Base-by-base conservation (phyloP, 2,113 vertebrate genomes). In the Trogon melanurus region DNA sequence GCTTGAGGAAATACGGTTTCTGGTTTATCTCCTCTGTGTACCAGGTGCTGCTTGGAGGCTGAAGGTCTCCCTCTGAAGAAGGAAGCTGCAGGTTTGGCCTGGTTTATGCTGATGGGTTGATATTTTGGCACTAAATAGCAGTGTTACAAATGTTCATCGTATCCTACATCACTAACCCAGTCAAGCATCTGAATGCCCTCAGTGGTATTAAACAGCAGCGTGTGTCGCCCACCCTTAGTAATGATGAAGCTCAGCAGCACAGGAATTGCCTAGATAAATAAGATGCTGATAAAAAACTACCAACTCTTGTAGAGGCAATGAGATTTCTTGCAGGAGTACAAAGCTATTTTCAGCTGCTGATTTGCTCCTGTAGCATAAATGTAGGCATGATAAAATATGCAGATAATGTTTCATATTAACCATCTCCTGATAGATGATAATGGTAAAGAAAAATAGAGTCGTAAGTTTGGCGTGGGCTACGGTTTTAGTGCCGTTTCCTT, bases 371-470 rank as follows among this genome's bases (percentile, higher is more conserved):
- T 81, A 50, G 61, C 70, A 32, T 89, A 90, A 88, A 89, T 38
- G 88, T 53, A 64, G 78, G 66, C 76, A n/a, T 84, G 61, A 92
- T 92, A 87, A 88, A 91, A 81, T 67, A 21, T 30, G 27, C 22
- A 58, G 75, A 69, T 86, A 93, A 60, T 80, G 67, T 53, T 94
- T 96, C 86, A 85, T 87, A 74, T 53, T 84, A 83, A 65, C 69
- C 73, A 84, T 91, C 73, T 93, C 85, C 58, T 89, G 84, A 84
- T 81, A 60, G 85, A 76, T 91, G 87, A 88, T 80, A 93, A 96
- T 6, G 8, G 80, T 3, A 25, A 79, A 89, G 70, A 79, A 95
- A 96, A 89, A 67, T 17, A 45, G 70, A 88, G 79, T 79, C 5
- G 0, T 88, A 34, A 94, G 64, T 92, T 80, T 92, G 65, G 65